phyloP scores from a whole-genome alignment of 2,888 invertebrate species.

The Bimastos eiseni region DNA sequence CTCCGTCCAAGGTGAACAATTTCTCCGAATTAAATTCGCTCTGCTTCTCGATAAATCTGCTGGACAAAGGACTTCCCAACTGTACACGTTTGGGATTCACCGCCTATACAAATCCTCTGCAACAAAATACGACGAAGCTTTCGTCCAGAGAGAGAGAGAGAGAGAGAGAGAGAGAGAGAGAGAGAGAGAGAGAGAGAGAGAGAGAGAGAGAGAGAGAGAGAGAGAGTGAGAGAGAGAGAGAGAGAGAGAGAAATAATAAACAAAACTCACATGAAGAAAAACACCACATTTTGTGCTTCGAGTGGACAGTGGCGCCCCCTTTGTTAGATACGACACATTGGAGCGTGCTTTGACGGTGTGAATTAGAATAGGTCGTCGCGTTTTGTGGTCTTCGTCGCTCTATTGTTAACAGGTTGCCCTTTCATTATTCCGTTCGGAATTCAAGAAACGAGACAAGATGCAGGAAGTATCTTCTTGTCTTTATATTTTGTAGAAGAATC shows the following conservation, averaged over 20 bases:
- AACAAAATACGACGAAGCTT: neutral
- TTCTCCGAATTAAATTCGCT: neutral
- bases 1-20: neutral
- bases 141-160: too few species aligned
- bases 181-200: too few species aligned
- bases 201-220: too few species aligned
- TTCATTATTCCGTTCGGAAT: neutral
- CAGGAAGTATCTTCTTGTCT: too few species aligned
- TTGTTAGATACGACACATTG: neutral
- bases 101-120: neutral
- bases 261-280: neutral
- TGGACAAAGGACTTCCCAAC: neutral
- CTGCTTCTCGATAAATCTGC: neutral
- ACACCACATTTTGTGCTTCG: neutral
- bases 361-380: neutral
- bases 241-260: too few species aligned
- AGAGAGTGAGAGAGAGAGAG: too few species aligned
- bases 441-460: neutral
- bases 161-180: too few species aligned
- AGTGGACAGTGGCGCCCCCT: neutral
- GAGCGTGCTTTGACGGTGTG: neutral
- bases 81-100: neutral
- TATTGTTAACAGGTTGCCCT: neutral
- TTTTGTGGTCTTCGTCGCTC: neutral
- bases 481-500: neutral